Conservation (phyloP, 2,888 invertebrate species). For the Phengaris arion region DNA sequence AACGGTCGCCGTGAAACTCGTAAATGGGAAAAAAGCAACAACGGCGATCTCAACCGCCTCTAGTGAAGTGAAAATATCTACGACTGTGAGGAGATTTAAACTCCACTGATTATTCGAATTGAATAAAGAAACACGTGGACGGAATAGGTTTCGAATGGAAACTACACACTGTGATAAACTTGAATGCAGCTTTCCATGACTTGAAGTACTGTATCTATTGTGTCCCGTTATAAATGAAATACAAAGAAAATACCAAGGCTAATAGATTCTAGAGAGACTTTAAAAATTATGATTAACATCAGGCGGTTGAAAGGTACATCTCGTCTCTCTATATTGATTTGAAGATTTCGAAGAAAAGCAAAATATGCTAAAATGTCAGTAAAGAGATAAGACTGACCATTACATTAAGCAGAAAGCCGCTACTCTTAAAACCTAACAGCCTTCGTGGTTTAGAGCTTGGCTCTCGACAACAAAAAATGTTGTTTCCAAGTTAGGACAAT, state of each 20-base stretch:
- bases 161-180: not conserved
- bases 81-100: conserved; percentile 33
- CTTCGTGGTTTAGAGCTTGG: no score
- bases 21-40: conserved; percentile 80
- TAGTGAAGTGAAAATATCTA: conserved; percentile 63
- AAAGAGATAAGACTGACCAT: no score
- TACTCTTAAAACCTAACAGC: no score
- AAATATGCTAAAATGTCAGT: no score
- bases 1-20: conserved; percentile 80
- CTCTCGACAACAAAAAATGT: no score
- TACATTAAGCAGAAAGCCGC: no score
- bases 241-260: not conserved
- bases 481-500: no score
- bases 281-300: no score
- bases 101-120: conserved; percentile 26
- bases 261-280: not conserved
- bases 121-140: conserved; percentile 19
- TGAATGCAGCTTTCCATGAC: conserved; percentile 43
- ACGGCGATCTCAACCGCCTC: conserved; percentile 73
- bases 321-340: no score
- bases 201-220: conserved; percentile 36
- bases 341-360: no score
- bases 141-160: not conserved
- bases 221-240: not conserved
- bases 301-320: no score